Conservation (phyloP, 2,888 invertebrate genomes). For the Gastrophysa polygoni region DNA sequence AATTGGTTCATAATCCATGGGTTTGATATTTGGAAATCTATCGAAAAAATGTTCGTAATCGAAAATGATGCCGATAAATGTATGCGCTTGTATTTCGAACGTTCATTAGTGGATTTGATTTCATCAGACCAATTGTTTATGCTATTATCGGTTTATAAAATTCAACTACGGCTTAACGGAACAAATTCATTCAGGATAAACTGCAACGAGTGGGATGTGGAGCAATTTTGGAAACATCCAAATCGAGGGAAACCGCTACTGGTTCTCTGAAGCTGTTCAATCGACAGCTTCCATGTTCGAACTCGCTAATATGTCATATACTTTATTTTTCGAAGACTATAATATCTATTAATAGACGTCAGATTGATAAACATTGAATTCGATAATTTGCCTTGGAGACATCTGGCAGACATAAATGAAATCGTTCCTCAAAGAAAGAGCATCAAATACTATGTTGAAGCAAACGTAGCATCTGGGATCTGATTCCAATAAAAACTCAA, state of each 20-base stretch:
- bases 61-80: neutral
- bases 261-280: conserved; percentile 2
- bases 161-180: conserved; percentile 22
- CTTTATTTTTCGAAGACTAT: too few species aligned
- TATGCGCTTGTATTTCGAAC: neutral
- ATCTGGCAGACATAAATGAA: too few species aligned
- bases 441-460: too few species aligned
- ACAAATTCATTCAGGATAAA: conserved; percentile 28
- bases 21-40: neutral
- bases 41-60: neutral
- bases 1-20: too few species aligned
- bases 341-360: too few species aligned
- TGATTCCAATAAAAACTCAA: too few species aligned
- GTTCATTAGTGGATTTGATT: neutral
- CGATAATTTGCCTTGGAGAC: too few species aligned
- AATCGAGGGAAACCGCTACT: conserved; percentile 1
- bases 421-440: too few species aligned
- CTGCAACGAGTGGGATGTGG: conserved; percentile 19
- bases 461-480: too few species aligned
- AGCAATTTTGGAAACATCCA: conserved; percentile 16
- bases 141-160: conserved; percentile 5
- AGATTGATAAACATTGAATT: too few species aligned
- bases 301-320: too few species aligned
- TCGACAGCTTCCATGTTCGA: too few species aligned
- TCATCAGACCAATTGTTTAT: neutral